Evolutionary conservation across 2,888 invertebrate genomes (phyloP).

Genomic region (Eupithecia centaureata): DNA sequence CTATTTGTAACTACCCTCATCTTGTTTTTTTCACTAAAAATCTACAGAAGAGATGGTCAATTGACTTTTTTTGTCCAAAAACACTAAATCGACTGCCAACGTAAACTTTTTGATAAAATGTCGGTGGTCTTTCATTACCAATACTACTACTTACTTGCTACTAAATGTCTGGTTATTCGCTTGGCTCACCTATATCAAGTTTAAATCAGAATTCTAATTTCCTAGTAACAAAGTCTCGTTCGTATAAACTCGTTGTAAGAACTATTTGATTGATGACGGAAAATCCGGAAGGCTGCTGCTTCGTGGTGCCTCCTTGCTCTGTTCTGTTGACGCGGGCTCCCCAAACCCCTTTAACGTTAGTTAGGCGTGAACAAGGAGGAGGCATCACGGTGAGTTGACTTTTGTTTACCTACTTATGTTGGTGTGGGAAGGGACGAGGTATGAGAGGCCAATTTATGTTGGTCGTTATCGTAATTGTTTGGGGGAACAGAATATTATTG

Average conservation of each 20-base stretch:
- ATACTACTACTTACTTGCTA: no score
- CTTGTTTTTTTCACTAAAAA: neutral
- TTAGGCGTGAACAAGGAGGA: slow-evolving; percentile 58
- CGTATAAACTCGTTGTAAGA: slow-evolving; percentile 47
- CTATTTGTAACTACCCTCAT: slow-evolving; percentile 22
- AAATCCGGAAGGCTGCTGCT: slow-evolving; percentile 75
- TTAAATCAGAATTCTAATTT: neutral
- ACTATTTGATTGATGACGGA: slow-evolving; percentile 80
- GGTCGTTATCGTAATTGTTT: no score
- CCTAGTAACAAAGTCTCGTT: slow-evolving; percentile 40
- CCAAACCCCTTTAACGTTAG: slow-evolving; percentile 45
- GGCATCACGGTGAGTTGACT: slow-evolving; percentile 78
- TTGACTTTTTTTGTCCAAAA: neutral
- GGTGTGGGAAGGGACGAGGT: slow-evolving; percentile 33
- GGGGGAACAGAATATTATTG: no score
- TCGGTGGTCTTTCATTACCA: no score
- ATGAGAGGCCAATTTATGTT: no score
- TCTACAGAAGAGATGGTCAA: neutral
- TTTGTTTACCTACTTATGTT: slow-evolving; percentile 41
- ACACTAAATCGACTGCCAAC: no score
- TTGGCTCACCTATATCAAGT: neutral
- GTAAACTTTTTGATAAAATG: no score
- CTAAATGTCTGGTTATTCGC: slow-evolving; percentile 6
- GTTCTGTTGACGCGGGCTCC: slow-evolving; percentile 80
- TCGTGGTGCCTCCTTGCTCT: slow-evolving; percentile 82